Evolutionary conservation across 1,140 invertebrate genomes (phyloP), one percentile per base, ranked within the genome.

Genomic region (Mercenaria mercenaria): DNA sequence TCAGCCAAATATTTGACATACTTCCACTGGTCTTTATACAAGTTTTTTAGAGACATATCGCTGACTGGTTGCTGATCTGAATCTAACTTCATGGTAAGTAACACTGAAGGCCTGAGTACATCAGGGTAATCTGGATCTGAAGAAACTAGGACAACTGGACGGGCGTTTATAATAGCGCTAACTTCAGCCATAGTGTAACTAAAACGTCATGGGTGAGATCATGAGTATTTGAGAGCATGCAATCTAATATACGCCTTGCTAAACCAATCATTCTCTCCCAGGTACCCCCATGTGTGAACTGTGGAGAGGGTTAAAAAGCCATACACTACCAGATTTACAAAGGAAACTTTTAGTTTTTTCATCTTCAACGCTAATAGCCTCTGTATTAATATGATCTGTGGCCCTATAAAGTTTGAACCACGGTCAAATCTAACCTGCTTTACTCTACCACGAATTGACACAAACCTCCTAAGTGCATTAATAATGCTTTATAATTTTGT

Each of bases 251-350:
- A 13, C 91, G 76, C 59, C 91, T 69, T 39, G 89, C 69, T 10
- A 90, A 81, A 4, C 92, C 91, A 32, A 94, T 92, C 88, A 92
- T 91, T 37, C 93, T 74, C 61, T 94, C 93, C 93, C 92, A 94
- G 18, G 88, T 79, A 18, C 90, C 89, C 83, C 89, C 77, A 91
- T 90, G 61, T 93, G 91, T 18, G 90, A 89, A 18, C 85, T 52
- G 81, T 92, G 77, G n/a, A 26, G 59, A 29, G 59, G n/a, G n/a
- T 64, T 64, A 29, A 64, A 64, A 64, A 64, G 26, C 59, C 59
- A 64, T 10, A 29, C n/a, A 64, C n/a, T 29, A 8, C n/a, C n/a
- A 29, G 90, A 91, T 20, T 88, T 76, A 3, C 32, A 15, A 18
- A 92, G 56, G 34, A 77, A 90, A 11, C 69, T 18, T 15, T 81